phyloP scores from a whole-genome alignment of 2,797 vertebrate genomes.

The Neomorphus geoffroyi region DNA sequence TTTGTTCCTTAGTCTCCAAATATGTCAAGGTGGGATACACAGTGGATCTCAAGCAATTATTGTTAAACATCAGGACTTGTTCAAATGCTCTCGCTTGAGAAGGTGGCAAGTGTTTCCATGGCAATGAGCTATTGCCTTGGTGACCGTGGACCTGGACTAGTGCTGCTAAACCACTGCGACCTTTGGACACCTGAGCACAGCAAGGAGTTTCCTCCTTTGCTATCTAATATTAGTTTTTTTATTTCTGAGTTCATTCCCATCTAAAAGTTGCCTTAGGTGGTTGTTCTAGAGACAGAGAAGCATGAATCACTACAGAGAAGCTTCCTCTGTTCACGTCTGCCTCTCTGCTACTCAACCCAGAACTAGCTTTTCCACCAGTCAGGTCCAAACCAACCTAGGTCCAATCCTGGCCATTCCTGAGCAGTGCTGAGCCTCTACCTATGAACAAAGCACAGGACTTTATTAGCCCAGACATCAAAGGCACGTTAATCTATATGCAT shows the following conservation, averaged over 20 bases:
- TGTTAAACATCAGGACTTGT: neutral
- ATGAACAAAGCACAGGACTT: neutral
- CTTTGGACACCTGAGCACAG: neutral
- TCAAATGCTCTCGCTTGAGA: neutral
- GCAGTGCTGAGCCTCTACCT: neutral
- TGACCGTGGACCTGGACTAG: neutral
- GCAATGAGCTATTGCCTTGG: conserved; percentile 47
- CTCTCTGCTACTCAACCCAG: neutral
- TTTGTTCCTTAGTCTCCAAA: neutral
- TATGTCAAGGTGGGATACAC: neutral
- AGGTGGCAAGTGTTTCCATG: conserved; percentile 40
- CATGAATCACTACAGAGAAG: neutral
- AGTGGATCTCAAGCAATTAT: neutral
- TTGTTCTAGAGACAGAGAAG: neutral
- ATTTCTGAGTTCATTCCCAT: neutral
- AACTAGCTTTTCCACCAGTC: neutral
- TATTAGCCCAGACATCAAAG: neutral
- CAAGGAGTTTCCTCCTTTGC: neutral
- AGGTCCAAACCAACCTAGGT: neutral
- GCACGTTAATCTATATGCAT: neutral
- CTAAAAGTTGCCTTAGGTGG: neutral
- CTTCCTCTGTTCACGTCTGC: neutral
- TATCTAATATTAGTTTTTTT: neutral
- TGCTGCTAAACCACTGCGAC: neutral
- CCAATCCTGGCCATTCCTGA: neutral